Percentiles rank a stretch among this genome's conserved stretches.
phyloP scores from a whole-genome alignment of 2,888 invertebrate species.

The Caradrina kadenii region DNA sequence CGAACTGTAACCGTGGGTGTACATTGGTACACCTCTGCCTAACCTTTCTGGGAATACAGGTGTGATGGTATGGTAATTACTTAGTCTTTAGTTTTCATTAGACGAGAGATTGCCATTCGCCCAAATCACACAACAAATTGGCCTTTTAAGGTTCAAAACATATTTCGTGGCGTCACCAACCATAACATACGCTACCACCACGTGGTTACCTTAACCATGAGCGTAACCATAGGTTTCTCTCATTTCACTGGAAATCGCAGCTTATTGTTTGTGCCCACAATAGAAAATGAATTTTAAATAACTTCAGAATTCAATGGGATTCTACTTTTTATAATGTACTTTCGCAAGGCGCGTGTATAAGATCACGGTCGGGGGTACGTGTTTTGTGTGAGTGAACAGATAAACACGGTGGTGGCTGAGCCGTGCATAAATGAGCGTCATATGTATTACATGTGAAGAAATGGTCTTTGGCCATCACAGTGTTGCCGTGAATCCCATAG shows the following conservation, averaged over 20 bases:
- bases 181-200: slow-evolving; percentile 2
- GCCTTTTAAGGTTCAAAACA: neutral
- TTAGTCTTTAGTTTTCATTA: too few relatives aligned
- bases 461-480: too few relatives aligned
- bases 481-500: too few relatives aligned
- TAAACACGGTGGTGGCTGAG: neutral
- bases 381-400: slow-evolving; percentile 8
- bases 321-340: slow-evolving; percentile 57
- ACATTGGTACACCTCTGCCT: too few relatives aligned
- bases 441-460: too few relatives aligned
- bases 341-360: slow-evolving; percentile 41
- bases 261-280: slow-evolving; percentile 62
- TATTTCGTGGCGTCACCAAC: slow-evolving; percentile 5
- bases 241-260: slow-evolving; percentile 58
- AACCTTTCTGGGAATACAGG: too few relatives aligned
- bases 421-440: too few relatives aligned
- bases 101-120: too few relatives aligned
- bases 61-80: too few relatives aligned
- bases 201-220: slow-evolving; percentile 36
- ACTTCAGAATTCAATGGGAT: slow-evolving; percentile 54
- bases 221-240: slow-evolving; percentile 56
- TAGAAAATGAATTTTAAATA: slow-evolving; percentile 61
- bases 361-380: slow-evolving; percentile 5
- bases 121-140: too few relatives aligned
- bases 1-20: too few relatives aligned